Evolutionary conservation across 1,140 invertebrate species (phyloP), one percentile per base, ranked within the genome.

Genomic region (Trichonephila inaurata): DNA sequence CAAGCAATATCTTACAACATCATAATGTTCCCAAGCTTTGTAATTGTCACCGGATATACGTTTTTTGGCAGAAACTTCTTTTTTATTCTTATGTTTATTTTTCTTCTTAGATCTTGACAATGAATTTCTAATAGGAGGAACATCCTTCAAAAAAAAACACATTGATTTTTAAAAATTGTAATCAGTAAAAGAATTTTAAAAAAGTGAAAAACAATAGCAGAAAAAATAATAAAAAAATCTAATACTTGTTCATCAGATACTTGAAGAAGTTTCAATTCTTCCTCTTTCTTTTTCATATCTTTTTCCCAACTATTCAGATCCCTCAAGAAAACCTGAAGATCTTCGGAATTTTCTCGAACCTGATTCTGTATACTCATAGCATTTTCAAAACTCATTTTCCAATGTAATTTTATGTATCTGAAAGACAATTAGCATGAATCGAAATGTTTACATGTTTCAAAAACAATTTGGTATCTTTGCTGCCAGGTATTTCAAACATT

Each of bases 301-400:
- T 96, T 96, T 95, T 98, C 97, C 98, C 98, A 99, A 95, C 96
- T 97, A 95, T 97, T 97, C 95, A 99, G 96, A 95, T 98, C 98
- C 93, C 97, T 96, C 94, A 97, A 96, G 95, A 97, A 98, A 92
- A 96, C 97, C 94, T 97, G 96, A 33, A 98, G 95, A 94, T 97
- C 98, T 77, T 97, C 96, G 18, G 97, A 97, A 96, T 98, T 98
- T 94, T 96, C 94, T 83, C 95, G 94, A 93, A 96, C 94, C 87
- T 96, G 95, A 60, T 95, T 90, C 77, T 96, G 96, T 14, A 94
- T 62, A 1, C 40, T 58, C 12, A 94, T 69, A 18, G 62, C 12
- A 58, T 92, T 28, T 14, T 92, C 91, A 0, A 28, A 18, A 81
- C 28, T 82, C 89, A 91, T 91, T 91, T 61, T 88, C 40, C 10